These are phyloP conservation scores for Stegastes partitus DNA, from an alignment of 2,113 vertebrate genomes.

Conservation along the genomic window DNA sequence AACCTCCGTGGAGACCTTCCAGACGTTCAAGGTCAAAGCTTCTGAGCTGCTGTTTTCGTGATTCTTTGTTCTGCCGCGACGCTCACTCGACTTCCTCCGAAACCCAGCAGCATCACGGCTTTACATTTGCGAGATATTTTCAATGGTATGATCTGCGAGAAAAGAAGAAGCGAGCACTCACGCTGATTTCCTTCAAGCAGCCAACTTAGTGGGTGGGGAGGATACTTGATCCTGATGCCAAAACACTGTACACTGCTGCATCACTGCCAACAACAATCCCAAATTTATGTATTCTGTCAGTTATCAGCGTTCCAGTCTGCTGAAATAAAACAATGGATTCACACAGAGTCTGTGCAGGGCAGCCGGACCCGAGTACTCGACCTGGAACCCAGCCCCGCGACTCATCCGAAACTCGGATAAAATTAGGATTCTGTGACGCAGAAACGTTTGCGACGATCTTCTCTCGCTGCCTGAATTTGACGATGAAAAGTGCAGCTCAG, in stretches of 20 bases:
- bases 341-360: constrained; percentile 32
- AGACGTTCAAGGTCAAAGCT: background rate
- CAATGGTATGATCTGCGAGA: no score
- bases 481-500: background rate
- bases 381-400: constrained; percentile 10
- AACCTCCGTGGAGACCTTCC: background rate
- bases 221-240: constrained; percentile 38
- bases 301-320: constrained; percentile 62
- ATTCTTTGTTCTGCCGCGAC: no score
- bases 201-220: constrained; percentile 34
- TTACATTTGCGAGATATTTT: no score
- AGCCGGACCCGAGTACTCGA: constrained; percentile 23
- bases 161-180: background rate
- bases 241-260: constrained; percentile 48
- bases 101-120: no score
- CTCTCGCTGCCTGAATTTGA: background rate
- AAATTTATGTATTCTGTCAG: constrained; percentile 52
- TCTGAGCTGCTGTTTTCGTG: background rate
- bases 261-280: constrained; percentile 43
- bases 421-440: background rate
- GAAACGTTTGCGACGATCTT: background rate
- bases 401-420: background rate
- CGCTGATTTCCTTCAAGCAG: constrained; percentile 3
- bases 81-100: no score
- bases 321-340: constrained; percentile 57